Percentiles rank a stretch among this genome's conserved stretches.
These are phyloP conservation scores for Pangasius larnaudii DNA, from an alignment of 2,797 vertebrate species.

Conservation along the genomic window DNA sequence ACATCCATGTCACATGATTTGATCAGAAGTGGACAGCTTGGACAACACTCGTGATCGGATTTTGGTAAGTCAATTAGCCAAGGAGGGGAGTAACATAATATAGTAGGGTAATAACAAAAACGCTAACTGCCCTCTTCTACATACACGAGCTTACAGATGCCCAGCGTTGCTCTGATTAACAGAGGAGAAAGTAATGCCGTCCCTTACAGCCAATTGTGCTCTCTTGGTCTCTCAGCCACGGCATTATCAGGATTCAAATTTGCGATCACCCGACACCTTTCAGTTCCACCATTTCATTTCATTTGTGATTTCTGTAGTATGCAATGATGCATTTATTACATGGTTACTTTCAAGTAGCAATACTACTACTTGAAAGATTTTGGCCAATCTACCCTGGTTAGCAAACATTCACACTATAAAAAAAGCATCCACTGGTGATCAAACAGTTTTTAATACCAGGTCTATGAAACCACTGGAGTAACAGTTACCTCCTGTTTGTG, in stretches of 20 bases:
- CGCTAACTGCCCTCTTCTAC: not conserved
- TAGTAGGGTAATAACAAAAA: not conserved
- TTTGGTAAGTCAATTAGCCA: not conserved
- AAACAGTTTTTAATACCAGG: not conserved
- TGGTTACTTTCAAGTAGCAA: not conserved
- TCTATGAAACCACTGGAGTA: conserved; percentile 1
- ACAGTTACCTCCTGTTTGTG: conserved; percentile 95
- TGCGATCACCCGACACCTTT: not conserved
- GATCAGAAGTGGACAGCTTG: not conserved
- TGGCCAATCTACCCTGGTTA: not conserved
- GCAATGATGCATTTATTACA: not conserved
- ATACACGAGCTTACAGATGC: not conserved
- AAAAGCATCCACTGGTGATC: not conserved
- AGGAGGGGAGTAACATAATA: not conserved
- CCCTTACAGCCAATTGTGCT: not conserved
- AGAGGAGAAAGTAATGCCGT: not conserved
- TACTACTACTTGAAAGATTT: not conserved
- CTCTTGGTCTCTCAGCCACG: not conserved
- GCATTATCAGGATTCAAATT: not conserved
- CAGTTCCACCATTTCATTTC: not conserved
- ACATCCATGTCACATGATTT: not conserved
- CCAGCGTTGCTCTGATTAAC: not conserved
- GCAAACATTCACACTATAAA: too few species aligned
- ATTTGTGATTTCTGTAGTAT: not conserved
- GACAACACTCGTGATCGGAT: not conserved